phyloP scores from a whole-genome alignment of 2,113 vertebrate genomes.

The Chunga burmeisteri region DNA sequence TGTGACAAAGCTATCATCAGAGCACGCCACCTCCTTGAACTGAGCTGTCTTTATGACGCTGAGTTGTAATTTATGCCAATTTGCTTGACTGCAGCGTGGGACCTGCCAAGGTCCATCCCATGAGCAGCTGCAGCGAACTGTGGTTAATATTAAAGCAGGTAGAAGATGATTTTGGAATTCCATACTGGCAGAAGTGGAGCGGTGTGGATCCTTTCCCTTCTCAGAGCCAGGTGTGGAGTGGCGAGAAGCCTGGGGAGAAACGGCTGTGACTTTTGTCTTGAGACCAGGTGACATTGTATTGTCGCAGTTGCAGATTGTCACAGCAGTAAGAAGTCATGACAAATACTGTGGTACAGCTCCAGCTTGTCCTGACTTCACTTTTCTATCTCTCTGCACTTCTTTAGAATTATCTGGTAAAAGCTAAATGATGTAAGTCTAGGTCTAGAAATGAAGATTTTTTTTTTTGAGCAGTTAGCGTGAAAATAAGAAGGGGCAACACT shows the following conservation, averaged over 20 bases:
- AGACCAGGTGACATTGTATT: neutral
- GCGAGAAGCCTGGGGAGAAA: neutral
- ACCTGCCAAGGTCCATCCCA: neutral
- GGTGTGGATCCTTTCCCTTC: neutral
- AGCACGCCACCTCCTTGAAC: neutral
- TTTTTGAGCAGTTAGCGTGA: neutral
- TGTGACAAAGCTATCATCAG: neutral
- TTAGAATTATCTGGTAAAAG: neutral
- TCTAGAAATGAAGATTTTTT: neutral
- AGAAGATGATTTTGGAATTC: neutral
- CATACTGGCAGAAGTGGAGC: rapidly evolving
- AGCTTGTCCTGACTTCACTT: neutral
- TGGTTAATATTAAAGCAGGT: neutral
- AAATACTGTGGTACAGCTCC: neutral
- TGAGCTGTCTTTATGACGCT: neutral
- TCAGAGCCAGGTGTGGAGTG: neutral
- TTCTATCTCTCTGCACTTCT: neutral
- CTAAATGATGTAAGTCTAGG: neutral
- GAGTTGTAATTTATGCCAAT: constrained; percentile 3
- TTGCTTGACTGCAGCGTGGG: neutral
- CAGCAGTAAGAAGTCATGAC: neutral
- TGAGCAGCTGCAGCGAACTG: neutral
- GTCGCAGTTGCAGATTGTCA: neutral
- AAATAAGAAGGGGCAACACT: neutral
- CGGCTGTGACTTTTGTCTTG: neutral